phyloP scores from a whole-genome alignment of 2,888 invertebrate species.

The Ceraclea dissimilis region DNA sequence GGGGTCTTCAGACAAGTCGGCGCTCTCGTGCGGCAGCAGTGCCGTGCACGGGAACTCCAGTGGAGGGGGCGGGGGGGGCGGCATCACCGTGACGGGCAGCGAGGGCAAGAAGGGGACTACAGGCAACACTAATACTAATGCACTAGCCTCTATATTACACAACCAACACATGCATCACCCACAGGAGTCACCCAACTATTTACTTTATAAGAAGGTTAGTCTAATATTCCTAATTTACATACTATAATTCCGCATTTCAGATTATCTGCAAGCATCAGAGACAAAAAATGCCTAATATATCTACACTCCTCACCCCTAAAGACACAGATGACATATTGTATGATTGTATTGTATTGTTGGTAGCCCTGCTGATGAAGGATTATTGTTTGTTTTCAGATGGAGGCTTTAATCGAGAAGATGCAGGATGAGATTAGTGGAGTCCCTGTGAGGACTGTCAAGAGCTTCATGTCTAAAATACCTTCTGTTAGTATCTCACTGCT shows the following conservation, averaged over 20 bases:
- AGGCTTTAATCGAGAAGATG: constrained; percentile 90
- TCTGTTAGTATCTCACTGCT: constrained; percentile 56
- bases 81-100: neutral
- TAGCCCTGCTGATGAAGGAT: neutral
- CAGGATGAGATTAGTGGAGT: constrained; percentile 91
- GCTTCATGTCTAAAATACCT: constrained; percentile 98
- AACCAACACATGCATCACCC: constrained; percentile 27
- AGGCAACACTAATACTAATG: neutral
- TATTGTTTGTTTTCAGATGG: constrained; percentile 67
- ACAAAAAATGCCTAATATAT: too few relatives aligned
- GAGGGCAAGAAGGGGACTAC: neutral
- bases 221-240: neutral
- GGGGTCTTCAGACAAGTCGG: constrained; percentile 47
- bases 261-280: neutral
- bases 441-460: constrained; percentile 95
- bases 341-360: neutral
- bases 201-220: constrained; percentile 78
- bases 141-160: neutral
- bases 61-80: constrained; percentile 1
- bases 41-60: constrained; percentile 24
- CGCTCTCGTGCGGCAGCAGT: constrained; percentile 49
- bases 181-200: constrained; percentile 81
- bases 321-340: neutral
- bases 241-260: neutral
- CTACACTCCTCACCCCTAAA: too few relatives aligned